Evolutionary conservation across 2,113 vertebrate species (phyloP).

Genomic region (Anarrhichthys ocellatus): DNA sequence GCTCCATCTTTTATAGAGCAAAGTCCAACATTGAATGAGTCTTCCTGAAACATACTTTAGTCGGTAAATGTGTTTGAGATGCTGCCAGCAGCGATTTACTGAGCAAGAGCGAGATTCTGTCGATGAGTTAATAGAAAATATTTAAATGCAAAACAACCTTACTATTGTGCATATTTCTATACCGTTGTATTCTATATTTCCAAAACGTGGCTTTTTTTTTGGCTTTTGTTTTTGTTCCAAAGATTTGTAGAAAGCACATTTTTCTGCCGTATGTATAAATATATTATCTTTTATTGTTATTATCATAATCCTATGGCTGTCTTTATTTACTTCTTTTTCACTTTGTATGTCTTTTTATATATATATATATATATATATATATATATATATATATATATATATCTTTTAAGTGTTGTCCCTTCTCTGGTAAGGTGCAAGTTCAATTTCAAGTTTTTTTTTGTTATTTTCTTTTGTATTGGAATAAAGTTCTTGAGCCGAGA

Average conservation of each 20-base stretch:
- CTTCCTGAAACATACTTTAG: constrained; percentile 77
- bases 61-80: constrained; percentile 61
- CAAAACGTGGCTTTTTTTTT: constrained; percentile 77
- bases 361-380: too few relatives aligned
- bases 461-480: constrained; percentile 15
- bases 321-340: constrained; percentile 64
- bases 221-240: constrained; percentile 82
- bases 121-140: constrained; percentile 66
- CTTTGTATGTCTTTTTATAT: constrained; percentile 47
- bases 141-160: constrained; percentile 81
- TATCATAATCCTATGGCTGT: constrained; percentile 70
- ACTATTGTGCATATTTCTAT: constrained; percentile 82
- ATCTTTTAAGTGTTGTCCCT: constrained; percentile 55
- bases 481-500: constrained; percentile 31
- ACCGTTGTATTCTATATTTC: constrained; percentile 79
- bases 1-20: constrained; percentile 72
- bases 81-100: constrained; percentile 68
- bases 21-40: constrained; percentile 75
- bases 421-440: constrained; percentile 56
- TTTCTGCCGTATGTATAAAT: constrained; percentile 79
- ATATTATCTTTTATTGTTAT: constrained; percentile 77
- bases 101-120: constrained; percentile 70
- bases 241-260: constrained; percentile 84
- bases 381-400: constrained; percentile 3
- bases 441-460: constrained; percentile 29